phyloP scores from a whole-genome alignment of 1,140 invertebrate genomes.

The Zelostemma sp. region DNA sequence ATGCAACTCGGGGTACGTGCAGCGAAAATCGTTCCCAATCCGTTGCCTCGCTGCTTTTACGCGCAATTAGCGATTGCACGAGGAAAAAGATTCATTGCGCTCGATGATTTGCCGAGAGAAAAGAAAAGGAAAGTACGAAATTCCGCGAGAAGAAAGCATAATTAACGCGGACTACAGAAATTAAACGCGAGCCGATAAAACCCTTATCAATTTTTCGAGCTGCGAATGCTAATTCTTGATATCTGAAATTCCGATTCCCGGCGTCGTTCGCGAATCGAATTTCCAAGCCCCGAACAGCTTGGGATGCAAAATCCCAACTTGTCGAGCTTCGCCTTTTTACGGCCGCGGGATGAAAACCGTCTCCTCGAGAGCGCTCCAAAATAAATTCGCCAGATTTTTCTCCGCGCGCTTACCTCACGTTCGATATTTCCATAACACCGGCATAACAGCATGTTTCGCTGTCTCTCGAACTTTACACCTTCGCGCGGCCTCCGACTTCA shows the following conservation, averaged over 20 bases:
- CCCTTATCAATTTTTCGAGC: no score
- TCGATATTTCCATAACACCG: constrained; percentile 35
- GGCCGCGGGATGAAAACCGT: background rate
- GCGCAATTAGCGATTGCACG: background rate
- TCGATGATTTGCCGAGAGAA: background rate
- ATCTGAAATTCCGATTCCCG: no score
- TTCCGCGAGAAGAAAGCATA: background rate
- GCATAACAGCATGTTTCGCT: background rate
- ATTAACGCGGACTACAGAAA: background rate
- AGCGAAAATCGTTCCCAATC: background rate
- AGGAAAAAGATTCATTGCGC: no score
- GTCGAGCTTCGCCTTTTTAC: no score
- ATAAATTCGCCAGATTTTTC: constrained; percentile 36
- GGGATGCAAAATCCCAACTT: no score
- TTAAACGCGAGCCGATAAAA: background rate
- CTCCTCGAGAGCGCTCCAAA: background rate
- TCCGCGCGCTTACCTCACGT: constrained; percentile 19
- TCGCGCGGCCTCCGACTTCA: no score
- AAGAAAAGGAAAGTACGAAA: background rate
- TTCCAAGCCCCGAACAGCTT: no score
- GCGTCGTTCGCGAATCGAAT: no score
- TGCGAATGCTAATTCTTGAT: no score
- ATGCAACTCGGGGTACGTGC: background rate
- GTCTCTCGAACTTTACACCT: no score
- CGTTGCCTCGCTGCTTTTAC: background rate